These are phyloP conservation scores for Brachionus calyciflorus DNA, from an alignment of 1,140 invertebrate genomes.

Conservation along the genomic window DNA sequence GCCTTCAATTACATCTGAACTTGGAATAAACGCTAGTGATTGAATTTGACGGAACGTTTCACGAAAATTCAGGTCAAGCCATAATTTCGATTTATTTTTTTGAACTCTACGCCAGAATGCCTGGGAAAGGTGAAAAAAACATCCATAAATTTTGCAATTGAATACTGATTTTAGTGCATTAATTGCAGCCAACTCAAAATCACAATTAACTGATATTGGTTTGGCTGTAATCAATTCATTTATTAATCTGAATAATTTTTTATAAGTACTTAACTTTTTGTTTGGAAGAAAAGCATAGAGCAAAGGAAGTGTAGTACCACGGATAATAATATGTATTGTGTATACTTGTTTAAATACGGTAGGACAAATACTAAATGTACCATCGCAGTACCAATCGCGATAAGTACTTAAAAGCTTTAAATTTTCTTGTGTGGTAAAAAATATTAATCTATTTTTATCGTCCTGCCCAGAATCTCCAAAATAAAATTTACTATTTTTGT, in stretches of 20 bases:
- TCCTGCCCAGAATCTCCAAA: no score
- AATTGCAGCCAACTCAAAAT: conserved; percentile 3
- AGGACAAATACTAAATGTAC: neutral
- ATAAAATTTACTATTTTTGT: no score
- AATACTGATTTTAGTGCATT: neutral
- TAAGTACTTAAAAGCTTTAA: neutral
- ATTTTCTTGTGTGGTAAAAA: neutral
- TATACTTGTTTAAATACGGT: neutral
- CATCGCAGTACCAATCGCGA: neutral
- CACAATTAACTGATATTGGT: neutral
- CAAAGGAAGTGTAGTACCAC: neutral
- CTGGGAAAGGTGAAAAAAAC: neutral
- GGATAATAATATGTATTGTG: no score
- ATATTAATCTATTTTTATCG: no score
- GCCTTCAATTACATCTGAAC: no score
- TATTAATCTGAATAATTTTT: neutral
- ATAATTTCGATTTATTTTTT: no score
- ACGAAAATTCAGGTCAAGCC: no score
- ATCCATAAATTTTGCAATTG: neutral
- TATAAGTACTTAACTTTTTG: neutral
- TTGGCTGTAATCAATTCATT: neutral
- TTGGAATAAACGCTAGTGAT: no score
- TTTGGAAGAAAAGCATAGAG: neutral
- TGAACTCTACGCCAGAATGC: neutral
- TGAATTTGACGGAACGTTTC: no score